Conservation (phyloP, 2,797 vertebrate species). For the Anguilla pacifica region DNA sequence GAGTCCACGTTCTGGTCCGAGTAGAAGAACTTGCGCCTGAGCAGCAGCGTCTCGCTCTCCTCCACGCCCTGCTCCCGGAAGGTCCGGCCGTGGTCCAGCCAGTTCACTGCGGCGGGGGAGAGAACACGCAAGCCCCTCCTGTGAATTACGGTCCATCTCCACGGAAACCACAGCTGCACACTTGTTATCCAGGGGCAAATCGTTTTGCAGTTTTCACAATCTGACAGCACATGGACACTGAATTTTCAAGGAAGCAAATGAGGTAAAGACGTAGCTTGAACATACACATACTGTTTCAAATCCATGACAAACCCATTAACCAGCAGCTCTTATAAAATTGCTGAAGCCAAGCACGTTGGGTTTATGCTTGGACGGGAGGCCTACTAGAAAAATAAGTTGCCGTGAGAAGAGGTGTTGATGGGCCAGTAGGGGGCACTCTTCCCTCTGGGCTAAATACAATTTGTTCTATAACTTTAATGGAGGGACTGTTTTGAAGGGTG, state of each 20-base stretch:
- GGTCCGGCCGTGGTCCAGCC: constrained; percentile 95
- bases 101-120: constrained; percentile 82
- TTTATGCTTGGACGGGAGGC: background rate
- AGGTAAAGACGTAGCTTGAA: background rate
- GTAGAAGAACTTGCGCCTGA: constrained; percentile 96
- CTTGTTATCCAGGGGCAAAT: background rate
- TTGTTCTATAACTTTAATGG: no score
- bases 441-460: background rate
- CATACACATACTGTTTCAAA: background rate
- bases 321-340: background rate
- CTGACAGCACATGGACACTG: background rate
- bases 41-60: constrained; percentile 88
- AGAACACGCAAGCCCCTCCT: background rate
- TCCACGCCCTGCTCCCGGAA: constrained; percentile 97
- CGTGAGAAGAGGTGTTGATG: background rate
- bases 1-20: constrained; percentile 98
- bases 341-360: background rate
- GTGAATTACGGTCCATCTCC: background rate
- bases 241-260: background rate
- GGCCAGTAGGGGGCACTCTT: background rate
- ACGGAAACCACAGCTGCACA: background rate
- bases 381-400: background rate
- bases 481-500: no score
- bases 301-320: background rate
- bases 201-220: background rate